Base-by-base conservation (phyloP, 2,888 invertebrate genomes). In the Aleiodes leptofemur region DNA sequence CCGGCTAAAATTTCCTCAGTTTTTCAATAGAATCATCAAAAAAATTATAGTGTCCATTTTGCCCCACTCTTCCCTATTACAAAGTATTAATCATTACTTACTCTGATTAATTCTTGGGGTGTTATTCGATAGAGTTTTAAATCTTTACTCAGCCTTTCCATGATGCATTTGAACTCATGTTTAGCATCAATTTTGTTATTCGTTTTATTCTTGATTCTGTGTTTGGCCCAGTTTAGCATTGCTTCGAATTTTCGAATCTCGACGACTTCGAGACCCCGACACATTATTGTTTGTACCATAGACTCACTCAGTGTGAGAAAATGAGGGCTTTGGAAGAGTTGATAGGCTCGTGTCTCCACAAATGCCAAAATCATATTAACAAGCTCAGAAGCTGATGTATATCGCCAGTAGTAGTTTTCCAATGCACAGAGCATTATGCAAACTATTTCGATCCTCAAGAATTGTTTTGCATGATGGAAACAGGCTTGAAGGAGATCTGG, bases 391-490 rank as follows among this genome's bases (percentile, higher is more conserved):
- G 97, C 97, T 74, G 97, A 97, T 50, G 96, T 97, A 90, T 97
- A 97, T 79, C 97, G 93, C 97, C 97, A 97, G 90, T 96, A 97
- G 90, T 97, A 97, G 89, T 97, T 97, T 90, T 97, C 97, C 87
- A 97, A 90, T 57, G 96, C 95, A 89, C 96, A 96, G 74, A 97
- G 92, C 97, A 97, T 97, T 81, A 94, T 94, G 90, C 97, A 97
- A n/a, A 94, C 97, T 86, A 97, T 96, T 90, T 97, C 97, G 89
- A 97, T 96, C 83, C 97, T 93, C 51, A 97, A 92, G 89, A 97
- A 97, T 89, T 97, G 97, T 89, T 97, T 97, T 84, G 97, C 97
- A 86, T 97, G 97, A 88, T 97, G 97, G 91, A 97, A 97, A 90
- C 97, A 97, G 11, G 97, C 97, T 87, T 97, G 97, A 77, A 97